These are phyloP conservation scores for Saccostrea echinata DNA, from an alignment of 1,140 invertebrate species.

Conservation along the genomic window DNA sequence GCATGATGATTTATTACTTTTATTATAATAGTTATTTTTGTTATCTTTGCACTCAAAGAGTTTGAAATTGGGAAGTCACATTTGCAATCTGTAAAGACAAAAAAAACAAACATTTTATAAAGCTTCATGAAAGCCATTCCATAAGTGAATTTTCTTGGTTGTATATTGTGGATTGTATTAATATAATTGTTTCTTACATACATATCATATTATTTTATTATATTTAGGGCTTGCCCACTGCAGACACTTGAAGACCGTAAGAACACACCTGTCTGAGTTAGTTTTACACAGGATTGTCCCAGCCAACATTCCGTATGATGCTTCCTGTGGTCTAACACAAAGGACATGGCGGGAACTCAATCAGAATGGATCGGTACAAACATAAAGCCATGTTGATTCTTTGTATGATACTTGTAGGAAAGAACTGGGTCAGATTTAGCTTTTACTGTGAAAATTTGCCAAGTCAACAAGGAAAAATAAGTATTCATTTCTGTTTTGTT, in stretches of 20 bases:
- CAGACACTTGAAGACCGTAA: conserved; percentile 92
- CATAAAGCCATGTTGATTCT: neutral
- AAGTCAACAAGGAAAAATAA: no score
- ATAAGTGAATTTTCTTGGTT: no score
- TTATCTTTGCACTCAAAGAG: no score
- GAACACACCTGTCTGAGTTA: conserved; percentile 94
- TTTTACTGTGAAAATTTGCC: neutral
- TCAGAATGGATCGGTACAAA: conserved; percentile 67
- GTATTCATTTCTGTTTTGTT: no score
- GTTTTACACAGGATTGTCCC: conserved; percentile 81
- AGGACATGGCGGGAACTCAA: conserved; percentile 74
- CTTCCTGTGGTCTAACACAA: conserved; percentile 71
- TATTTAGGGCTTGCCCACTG: conserved; percentile 90
- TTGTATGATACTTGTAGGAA: neutral
- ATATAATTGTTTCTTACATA: neutral
- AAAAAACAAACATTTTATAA: no score
- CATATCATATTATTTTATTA: neutral
- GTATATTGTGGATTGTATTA: no score
- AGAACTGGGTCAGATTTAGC: neutral
- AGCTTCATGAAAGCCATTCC: no score
- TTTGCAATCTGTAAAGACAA: no score
- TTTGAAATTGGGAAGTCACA: no score
- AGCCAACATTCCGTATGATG: conserved; percentile 69
- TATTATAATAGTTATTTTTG: no score
- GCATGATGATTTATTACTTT: no score